Percentiles rank a stretch among this genome's conserved stretches.
These are phyloP conservation scores for Trochalopteron elliotii DNA, from an alignment of 2,113 vertebrate genomes.

Conservation along the genomic window DNA sequence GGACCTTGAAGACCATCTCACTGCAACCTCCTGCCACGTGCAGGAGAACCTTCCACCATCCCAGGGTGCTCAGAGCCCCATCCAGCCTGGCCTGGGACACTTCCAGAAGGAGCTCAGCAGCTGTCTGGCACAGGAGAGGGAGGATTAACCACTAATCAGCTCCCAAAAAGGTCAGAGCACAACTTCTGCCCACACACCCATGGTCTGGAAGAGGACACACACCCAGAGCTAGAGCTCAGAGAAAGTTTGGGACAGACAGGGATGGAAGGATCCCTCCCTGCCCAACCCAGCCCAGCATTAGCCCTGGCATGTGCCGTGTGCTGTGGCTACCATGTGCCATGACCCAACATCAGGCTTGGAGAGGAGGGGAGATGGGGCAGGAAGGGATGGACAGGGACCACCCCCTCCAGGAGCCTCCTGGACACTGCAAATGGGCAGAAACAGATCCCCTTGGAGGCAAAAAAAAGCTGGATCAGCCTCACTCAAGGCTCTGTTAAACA, in stretches of 20 bases:
- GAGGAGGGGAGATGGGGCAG: background rate
- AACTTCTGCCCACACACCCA: background rate
- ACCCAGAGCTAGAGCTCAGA: background rate
- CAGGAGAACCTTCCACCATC: background rate
- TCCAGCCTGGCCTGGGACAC: background rate
- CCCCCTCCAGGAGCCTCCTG: background rate
- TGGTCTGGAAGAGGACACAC: rapidly evolving
- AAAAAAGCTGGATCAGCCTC: background rate
- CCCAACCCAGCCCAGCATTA: background rate
- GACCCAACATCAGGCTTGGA: background rate
- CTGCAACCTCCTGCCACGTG: background rate
- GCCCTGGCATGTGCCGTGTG: rapidly evolving
- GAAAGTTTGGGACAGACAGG: background rate
- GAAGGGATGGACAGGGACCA: background rate
- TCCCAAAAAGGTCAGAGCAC: background rate
- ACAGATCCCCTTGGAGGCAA: background rate
- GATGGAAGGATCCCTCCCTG: background rate
- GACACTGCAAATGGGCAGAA: background rate
- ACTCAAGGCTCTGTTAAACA: background rate
- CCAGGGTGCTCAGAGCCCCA: background rate
- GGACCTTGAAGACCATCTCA: background rate
- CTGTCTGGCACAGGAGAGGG: background rate
- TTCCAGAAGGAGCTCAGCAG: background rate
- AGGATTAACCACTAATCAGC: background rate
- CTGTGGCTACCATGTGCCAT: rapidly evolving